A percentile compares a stretch with the other conserved stretches of the same genome.
Conservation (phyloP, 1,140 invertebrate genomes). For the Phocides pigmalion region DNA sequence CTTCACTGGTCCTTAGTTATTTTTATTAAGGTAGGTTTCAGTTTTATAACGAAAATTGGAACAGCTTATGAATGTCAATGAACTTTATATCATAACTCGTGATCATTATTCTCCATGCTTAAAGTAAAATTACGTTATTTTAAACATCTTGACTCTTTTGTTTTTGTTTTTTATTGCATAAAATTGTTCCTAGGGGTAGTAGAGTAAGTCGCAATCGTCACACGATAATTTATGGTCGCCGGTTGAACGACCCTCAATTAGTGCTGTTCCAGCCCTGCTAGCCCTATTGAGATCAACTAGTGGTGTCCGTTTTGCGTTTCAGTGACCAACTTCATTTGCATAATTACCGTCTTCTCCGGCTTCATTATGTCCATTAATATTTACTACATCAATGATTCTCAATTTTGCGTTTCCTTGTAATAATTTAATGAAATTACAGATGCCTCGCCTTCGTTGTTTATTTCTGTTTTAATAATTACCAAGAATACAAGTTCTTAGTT, state of each 20-base stretch:
- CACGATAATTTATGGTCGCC: conserved; percentile 48
- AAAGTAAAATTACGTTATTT: neutral
- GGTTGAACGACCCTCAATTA: conserved; percentile 63
- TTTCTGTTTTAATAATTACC: neutral
- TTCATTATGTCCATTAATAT: conserved; percentile 58
- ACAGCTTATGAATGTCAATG: conserved; percentile 42
- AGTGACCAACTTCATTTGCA: conserved; percentile 57
- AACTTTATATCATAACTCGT: conserved; percentile 12
- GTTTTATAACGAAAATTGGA: conserved; percentile 59
- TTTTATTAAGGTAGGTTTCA: conserved; percentile 60
- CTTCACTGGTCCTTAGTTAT: conserved; percentile 54
- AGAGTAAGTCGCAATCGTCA: conserved; percentile 24
- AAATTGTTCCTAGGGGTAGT: neutral
- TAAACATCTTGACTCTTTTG: neutral
- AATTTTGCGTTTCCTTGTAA: conserved; percentile 49
- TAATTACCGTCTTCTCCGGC: conserved; percentile 49
- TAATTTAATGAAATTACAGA: conserved; percentile 34
- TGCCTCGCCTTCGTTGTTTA: neutral
- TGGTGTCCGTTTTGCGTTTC: conserved; percentile 43
- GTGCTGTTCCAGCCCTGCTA: conserved; percentile 48
- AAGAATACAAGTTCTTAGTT: neutral
- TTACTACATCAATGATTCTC: conserved; percentile 46
- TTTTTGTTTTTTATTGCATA: neutral
- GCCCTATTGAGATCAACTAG: conserved; percentile 58
- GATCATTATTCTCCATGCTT: no score